These are phyloP conservation scores for Drosophila acutilabella DNA, from an alignment of 2,888 invertebrate species.

Conservation along the genomic window DNA sequence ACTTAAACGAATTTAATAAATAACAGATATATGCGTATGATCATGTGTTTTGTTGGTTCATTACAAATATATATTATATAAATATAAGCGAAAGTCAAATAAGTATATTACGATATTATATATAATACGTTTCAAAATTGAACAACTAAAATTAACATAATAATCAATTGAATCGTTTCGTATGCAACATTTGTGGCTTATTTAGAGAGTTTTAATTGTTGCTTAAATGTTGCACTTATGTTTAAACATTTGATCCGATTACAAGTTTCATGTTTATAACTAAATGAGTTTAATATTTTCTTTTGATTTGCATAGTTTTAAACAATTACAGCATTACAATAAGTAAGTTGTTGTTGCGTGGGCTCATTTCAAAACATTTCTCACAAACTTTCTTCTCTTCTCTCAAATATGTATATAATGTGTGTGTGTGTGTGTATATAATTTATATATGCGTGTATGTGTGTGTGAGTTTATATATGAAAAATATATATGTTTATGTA, in stretches of 20 bases:
- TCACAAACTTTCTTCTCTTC: slow-evolving; percentile 44
- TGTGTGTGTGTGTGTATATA: slow-evolving; percentile 39
- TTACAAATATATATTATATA: slow-evolving; percentile 44
- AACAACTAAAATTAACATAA: slow-evolving; percentile 63
- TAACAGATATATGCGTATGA: slow-evolving; percentile 77
- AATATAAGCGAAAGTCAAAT: slow-evolving; percentile 65
- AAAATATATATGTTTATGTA: slow-evolving; percentile 66
- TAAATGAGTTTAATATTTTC: slow-evolving; percentile 52
- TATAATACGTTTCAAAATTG: slow-evolving; percentile 72
- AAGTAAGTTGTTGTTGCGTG: slow-evolving; percentile 68
- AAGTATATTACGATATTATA: slow-evolving; percentile 67
- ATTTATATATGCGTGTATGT: slow-evolving; percentile 31
- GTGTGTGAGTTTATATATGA: slow-evolving; percentile 54
- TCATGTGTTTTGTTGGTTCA: slow-evolving; percentile 44
- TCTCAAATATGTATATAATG: slow-evolving; percentile 17
- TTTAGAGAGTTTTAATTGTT: not conserved
- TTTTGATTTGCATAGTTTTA: slow-evolving; percentile 9
- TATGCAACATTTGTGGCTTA: slow-evolving; percentile 46
- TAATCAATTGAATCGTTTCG: slow-evolving; percentile 31
- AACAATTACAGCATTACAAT: slow-evolving; percentile 61
- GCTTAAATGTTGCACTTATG: slow-evolving; percentile 14
- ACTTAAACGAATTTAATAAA: slow-evolving; percentile 78
- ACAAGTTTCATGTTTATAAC: slow-evolving; percentile 45
- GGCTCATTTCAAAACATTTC: slow-evolving; percentile 66
- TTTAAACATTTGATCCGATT: slow-evolving; percentile 15